Base-by-base conservation (phyloP, 1,140 invertebrate species). In the Drosophila simulans region DNA sequence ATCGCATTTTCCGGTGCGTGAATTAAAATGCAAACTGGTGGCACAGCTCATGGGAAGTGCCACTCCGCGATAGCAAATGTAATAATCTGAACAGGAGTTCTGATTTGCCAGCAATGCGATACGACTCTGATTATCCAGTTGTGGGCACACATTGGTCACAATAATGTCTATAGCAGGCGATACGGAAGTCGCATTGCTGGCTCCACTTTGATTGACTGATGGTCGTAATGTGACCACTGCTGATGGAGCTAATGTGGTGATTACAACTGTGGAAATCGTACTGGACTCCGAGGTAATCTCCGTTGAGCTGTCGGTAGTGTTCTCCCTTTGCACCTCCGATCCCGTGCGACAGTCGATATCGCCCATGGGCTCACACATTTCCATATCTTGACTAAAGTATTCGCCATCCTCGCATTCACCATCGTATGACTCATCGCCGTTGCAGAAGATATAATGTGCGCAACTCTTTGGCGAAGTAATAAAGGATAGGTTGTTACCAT, bases 71-170 rank as follows among this genome's bases (percentile, higher is more conserved):
- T 81, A 91, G 66, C 91, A 92, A 27, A 92, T 78, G 20, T 65
- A 92, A 56, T 92, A 92, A 37, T 91, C 82, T 0, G 88, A 66
- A 51, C 91, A 92, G 46, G 84, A 88, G 42, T 81, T 91, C 3
- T 72, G 56, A 73, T 91, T 70, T 53, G 77, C 51, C 20, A 91
- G 25, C 25, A 92, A 68, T 13, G 91, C 77, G 5, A 91, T 69
- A 13, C 65, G 71, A 20, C 46, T 55, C 3, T 68, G 64, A 65
- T 81, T 75, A 55, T 92, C 91, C 20, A 52, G n/a, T 8, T 46
- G 13, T 3, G 91, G 90, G 22, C 90, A 92, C 3, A 25, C 27
- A 42, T 31, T 77, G 13, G 71, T 49, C 12, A 83, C 62, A 45
- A 72, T 37, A 15, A 68, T 8, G 5, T 71, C 66, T 35, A 56